These are phyloP conservation scores for Poicephalus meyeri DNA, from an alignment of 2,113 vertebrate genomes.

Conservation along the genomic window DNA sequence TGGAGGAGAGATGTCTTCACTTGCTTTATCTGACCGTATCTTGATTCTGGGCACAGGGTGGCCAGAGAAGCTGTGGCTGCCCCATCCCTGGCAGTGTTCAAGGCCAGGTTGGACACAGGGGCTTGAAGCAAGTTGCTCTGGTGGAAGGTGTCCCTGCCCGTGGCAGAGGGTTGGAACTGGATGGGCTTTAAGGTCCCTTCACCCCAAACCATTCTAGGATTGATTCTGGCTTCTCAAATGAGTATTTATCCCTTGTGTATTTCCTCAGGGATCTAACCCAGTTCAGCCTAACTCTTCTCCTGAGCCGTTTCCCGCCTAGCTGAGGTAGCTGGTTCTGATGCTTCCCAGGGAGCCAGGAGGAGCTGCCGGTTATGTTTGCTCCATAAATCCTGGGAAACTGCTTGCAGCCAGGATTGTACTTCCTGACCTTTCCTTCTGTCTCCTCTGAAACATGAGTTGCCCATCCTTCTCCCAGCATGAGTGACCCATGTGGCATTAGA, in stretches of 20 bases:
- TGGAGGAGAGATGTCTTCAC: background rate
- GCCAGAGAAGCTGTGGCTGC: background rate
- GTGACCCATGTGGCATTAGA: background rate
- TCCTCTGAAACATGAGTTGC: background rate
- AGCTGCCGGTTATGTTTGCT: background rate
- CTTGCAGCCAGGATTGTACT: background rate
- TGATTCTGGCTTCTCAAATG: background rate
- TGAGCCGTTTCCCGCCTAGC: accelerated
- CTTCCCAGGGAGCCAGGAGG: background rate
- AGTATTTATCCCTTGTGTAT: background rate
- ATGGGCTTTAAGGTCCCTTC: background rate
- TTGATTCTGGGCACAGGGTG: background rate
- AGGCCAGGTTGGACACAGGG: background rate
- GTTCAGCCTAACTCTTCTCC: background rate
- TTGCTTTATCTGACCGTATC: background rate
- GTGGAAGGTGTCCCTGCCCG: background rate
- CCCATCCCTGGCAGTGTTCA: background rate
- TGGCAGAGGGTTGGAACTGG: background rate
- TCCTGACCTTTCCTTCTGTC: background rate
- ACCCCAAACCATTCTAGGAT: background rate
- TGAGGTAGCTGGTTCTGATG: background rate
- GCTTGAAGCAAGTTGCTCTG: background rate
- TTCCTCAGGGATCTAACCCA: background rate
- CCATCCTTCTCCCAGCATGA: background rate
- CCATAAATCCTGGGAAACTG: background rate